These are phyloP conservation scores for Macrophya alboannulata DNA, from an alignment of 2,888 invertebrate species.

Conservation along the genomic window DNA sequence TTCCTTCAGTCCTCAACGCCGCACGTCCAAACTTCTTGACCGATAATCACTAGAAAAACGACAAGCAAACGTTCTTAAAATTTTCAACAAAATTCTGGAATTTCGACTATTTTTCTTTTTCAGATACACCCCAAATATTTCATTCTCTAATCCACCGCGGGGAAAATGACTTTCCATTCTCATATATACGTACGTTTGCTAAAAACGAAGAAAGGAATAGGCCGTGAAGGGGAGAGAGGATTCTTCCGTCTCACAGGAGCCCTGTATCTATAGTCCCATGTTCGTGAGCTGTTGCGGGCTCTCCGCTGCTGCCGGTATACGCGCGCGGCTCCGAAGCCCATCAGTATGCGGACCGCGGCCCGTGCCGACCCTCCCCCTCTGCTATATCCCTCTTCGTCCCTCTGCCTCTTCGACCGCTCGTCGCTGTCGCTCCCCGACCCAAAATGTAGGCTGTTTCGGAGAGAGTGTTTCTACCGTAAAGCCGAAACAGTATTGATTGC, in stretches of 20 bases:
- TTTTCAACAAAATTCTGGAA: neutral
- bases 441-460: slow-evolving; percentile 78
- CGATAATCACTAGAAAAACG: neutral
- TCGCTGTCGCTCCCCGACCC: slow-evolving; percentile 57
- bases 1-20: neutral
- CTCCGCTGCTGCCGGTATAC: slow-evolving; percentile 51
- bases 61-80: neutral
- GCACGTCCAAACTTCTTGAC: neutral
- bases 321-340: slow-evolving; percentile 68
- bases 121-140: neutral
- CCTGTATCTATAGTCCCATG: slow-evolving; percentile 34
- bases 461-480: slow-evolving; percentile 79
- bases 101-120: neutral
- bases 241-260: slow-evolving; percentile 45
- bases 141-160: neutral
- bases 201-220: slow-evolving; percentile 22
- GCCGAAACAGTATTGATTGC: slow-evolving; percentile 80
- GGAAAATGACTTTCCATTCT: slow-evolving; percentile 28
- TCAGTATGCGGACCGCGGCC: slow-evolving; percentile 79
- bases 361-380: slow-evolving; percentile 65
- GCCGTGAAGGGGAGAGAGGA: slow-evolving; percentile 21
- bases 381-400: slow-evolving; percentile 61
- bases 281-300: slow-evolving; percentile 46
- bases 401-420: slow-evolving; percentile 31
- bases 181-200: slow-evolving; percentile 10